Evolutionary conservation across 1,140 invertebrate genomes (phyloP), one percentile per base, ranked within the genome.

Genomic region (Leptestheria dahalacensis): DNA sequence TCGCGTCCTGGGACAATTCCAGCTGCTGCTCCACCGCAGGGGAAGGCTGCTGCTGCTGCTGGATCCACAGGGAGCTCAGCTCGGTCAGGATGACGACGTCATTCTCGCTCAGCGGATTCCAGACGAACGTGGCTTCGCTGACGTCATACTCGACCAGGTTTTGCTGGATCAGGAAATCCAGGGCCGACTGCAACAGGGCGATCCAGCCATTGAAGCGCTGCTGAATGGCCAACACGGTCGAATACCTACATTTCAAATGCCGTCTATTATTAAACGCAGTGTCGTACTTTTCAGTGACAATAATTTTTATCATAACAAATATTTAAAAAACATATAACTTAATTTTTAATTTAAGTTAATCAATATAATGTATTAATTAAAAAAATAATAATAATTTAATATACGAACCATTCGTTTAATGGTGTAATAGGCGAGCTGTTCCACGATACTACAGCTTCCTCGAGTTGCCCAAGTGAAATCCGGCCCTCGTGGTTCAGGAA

Each of bases 351-450:
- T n/a, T n/a, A n/a, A n/a, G n/a, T n/a, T n/a, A n/a, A n/a, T n/a
- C n/a, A n/a, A n/a, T n/a, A n/a, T n/a, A n/a, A n/a, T n/a, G n/a
- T n/a, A n/a, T 41, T 41, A 41, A 41, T 9, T 41, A 41, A 9
- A 20, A 50, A 23, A 29, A 15, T 18, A 21, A 26, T 29, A 55
- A 29, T 29, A 4, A 55, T n/a, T 55, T 15, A 41, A 41, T 41
- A 41, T 55, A 55, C n/a, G n/a, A n/a, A n/a, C 53, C 53, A 55
- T 29, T 55, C 53, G 21, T 55, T 55, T 20, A 55, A 29, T 29
- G 53, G 53, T 15, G 53, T 29, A 29, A 55, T 55, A 18, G 53
- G 53, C 2, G 53, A 55, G 53, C 28, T 55, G 33, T 33, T 55
- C 53, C 53, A 55, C n/a, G 33, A 12, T 2, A 55, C 53, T 15